Evolutionary conservation across 2,888 invertebrate genomes (phyloP), one percentile per base, ranked within the genome.

Genomic region (Callyntrura sp.): DNA sequence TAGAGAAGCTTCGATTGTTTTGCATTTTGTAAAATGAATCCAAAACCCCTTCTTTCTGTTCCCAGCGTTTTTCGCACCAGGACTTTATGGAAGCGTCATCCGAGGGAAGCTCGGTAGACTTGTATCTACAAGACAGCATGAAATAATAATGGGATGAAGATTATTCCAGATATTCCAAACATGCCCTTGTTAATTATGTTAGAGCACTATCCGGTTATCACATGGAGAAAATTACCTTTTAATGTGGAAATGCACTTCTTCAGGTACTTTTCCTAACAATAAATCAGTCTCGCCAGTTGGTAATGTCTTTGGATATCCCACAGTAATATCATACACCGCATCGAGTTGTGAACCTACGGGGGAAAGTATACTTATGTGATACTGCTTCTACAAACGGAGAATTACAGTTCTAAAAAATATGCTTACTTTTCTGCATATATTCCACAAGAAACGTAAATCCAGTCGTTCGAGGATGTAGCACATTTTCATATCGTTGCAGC

Each of bases 381-480:
- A n/a, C n/a, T n/a, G n/a, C n/a, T n/a, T n/a, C n/a, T n/a, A n/a
- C n/a, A n/a, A n/a, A n/a, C n/a, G n/a, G n/a, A n/a, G 23, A 79
- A 14, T 25, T 28, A 0, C 5, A 79, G n/a, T 28, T 48, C 55
- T 23, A 73, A 45, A 17, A 45, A 11, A 12, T 28, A 25, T 12
- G 0, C 91, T 94, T 94, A 95, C 95, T 94, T 94, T 95, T 94
- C 91, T 95, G 94, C 95, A 96, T 95, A 85, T 94, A 94, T 88
- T 95, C 94, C n/a, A 95, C 94, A 79, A 96, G 94, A 93, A 95
- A 95, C 9, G 94, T 94, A 93, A 96, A 95, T 1, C 98, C 98
- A 0, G 97, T 98, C 6, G 97, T 98, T 91, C 97, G 96, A 0
- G 98, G 98, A 94, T 98, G 98, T 2, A 98, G 95, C 0, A 97